A percentile compares a stretch with the other conserved stretches of the same genome.
phyloP scores from a whole-genome alignment of 1,140 invertebrate genomes.

The Musca vetustissima region DNA sequence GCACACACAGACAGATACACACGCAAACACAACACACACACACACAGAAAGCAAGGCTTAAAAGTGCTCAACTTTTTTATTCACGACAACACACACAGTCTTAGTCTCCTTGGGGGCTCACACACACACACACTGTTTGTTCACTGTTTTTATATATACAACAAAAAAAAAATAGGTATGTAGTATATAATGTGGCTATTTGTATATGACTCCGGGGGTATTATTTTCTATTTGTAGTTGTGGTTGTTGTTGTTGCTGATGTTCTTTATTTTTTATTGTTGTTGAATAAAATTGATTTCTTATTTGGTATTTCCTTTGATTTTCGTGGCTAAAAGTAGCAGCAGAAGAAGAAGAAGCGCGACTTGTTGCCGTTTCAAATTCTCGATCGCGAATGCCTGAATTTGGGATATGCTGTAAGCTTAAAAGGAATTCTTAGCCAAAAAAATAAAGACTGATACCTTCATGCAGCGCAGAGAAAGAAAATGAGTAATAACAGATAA shows the following conservation, averaged over 20 bases:
- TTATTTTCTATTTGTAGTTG: no score
- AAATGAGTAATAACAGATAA: constrained; percentile 6
- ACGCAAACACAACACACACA: no score
- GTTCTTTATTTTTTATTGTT: background rate
- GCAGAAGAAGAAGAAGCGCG: no score
- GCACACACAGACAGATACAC: no score
- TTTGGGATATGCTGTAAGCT: constrained; percentile 20
- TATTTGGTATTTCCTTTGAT: background rate
- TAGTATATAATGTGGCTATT: background rate
- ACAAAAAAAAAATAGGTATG: background rate
- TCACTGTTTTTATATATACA: background rate
- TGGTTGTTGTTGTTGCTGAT: background rate
- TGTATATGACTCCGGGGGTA: background rate
- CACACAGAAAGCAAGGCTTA: no score
- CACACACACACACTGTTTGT: background rate
- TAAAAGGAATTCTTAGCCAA: constrained; percentile 19
- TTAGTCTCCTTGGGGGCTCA: background rate
- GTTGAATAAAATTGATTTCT: background rate
- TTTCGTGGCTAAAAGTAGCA: no score
- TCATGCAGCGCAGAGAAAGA: constrained; percentile 1
- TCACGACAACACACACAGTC: no score
- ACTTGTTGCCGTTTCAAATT: constrained; percentile 22
- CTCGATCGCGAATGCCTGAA: constrained; percentile 19
- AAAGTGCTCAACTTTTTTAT: no score
- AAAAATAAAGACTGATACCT: no score